Evolutionary conservation across 2,888 invertebrate species (phyloP).

Genomic region (Euplexia lucipara): DNA sequence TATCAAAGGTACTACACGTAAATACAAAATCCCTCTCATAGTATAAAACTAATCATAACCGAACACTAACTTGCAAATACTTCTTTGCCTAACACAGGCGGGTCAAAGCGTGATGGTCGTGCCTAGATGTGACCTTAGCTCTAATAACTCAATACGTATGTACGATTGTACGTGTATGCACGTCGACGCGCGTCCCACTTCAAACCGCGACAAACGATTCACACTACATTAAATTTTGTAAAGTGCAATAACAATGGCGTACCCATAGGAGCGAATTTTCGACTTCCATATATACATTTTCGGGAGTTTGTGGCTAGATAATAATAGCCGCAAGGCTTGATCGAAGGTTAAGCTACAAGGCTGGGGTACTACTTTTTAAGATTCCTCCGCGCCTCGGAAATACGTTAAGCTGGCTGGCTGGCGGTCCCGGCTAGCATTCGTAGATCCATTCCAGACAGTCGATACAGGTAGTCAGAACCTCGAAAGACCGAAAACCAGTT

Average conservation of each 20-base stretch:
- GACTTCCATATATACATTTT: conserved; percentile 21
- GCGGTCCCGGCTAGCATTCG: too few species aligned
- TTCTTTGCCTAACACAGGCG: not conserved
- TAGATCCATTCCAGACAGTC: too few species aligned
- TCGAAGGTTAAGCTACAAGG: too few species aligned
- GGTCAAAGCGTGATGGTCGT: conserved; percentile 23
- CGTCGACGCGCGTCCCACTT: conserved; percentile 26
- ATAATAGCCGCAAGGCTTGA: too few species aligned
- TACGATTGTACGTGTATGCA: not conserved
- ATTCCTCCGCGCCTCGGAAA: too few species aligned
- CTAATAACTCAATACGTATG: conserved; percentile 13
- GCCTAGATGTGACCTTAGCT: conserved; percentile 13
- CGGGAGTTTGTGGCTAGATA: too few species aligned
- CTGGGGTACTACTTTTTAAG: too few species aligned
- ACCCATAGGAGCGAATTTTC: too few species aligned
- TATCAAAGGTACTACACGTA: not conserved
- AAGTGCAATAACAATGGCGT: conserved; percentile 34
- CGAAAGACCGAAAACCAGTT: too few species aligned
- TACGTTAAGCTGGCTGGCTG: too few species aligned
- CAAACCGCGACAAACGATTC: conserved; percentile 34
- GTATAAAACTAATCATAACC: not conserved
- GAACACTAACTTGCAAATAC: not conserved
- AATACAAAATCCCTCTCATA: not conserved
- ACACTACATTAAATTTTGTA: conserved; percentile 51
- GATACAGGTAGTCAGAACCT: too few species aligned